Evolutionary conservation across 2,888 invertebrate genomes (phyloP), one percentile per base, ranked within the genome.

Genomic region (Zhuqinia jingwanae): DNA sequence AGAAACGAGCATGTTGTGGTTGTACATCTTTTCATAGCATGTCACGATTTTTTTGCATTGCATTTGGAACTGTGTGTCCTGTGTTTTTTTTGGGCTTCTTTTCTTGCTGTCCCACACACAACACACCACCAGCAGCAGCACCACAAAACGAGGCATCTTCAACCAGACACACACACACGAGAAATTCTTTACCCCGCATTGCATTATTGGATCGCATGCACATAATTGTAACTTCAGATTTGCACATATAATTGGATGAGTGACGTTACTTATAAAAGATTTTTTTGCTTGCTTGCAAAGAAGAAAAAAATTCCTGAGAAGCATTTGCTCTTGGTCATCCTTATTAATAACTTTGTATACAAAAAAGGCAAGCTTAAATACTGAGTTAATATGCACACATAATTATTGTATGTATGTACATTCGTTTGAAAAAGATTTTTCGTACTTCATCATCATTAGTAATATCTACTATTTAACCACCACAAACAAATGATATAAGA

Each of bases 261-360:
- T 30, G 15, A 65, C 27, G 60, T 60, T 15, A 27, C 25, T 2
- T 45, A 17, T n/a, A 42, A 42, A n/a, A 2, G 20, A 70, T 70
- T 53, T 6, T 36, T 36, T 36, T n/a, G n/a, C n/a, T 65, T 65
- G 15, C 36, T 42, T 45, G 60, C 8, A 22, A 25, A 42, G 63
- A 50, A n/a, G n/a, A n/a, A n/a, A n/a, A 73, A 68, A 78, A 63
- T 78, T 78, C 60, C 20, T 63, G 45, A 45, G 63, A 22, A 68
- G 36, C 6, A 8, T 13, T 58, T 58, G 25, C 30, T 30, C n/a
- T 68, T 68, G 80, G 68, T 80, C 80, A 80, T 65, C 68, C 27
- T 68, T 80, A 80, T 80, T 65, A 68, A 80, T 80, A 80, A 68
- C 65, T 80, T 68, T 45, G 45, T 27, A 53, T 13, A n/a, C 42